These are phyloP conservation scores for Druceiella hillmani DNA, from an alignment of 2,888 invertebrate genomes.

Conservation along the genomic window DNA sequence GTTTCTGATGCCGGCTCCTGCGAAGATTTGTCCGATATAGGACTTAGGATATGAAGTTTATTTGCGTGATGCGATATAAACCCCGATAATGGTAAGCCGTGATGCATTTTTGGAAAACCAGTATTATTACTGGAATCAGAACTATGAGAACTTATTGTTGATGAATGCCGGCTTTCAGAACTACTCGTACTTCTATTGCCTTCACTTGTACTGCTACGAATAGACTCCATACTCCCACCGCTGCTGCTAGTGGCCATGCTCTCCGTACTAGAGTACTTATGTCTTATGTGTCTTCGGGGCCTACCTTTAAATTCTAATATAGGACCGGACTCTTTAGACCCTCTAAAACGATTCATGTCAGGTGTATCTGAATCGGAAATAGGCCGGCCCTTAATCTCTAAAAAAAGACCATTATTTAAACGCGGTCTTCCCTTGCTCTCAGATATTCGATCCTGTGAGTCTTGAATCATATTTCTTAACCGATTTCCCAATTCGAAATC, in stretches of 20 bases:
- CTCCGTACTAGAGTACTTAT: constrained; percentile 73
- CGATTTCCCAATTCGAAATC: constrained; percentile 50
- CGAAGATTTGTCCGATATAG: constrained; percentile 86
- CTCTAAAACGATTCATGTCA: constrained; percentile 49
- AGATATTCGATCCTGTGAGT: constrained; percentile 51
- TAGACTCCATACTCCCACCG: constrained; percentile 82
- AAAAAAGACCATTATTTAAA: constrained; percentile 62
- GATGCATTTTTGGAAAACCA: constrained; percentile 52
- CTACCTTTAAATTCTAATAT: constrained; percentile 60
- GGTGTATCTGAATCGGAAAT: constrained; percentile 53
- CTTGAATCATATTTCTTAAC: constrained; percentile 46
- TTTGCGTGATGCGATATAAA: constrained; percentile 65
- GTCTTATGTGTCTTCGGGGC: constrained; percentile 53
- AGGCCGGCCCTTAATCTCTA: constrained; percentile 69
- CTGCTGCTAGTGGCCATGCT: constrained; percentile 85
- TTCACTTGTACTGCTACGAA: constrained; percentile 82
- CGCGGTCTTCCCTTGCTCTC: constrained; percentile 68
- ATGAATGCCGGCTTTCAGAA: constrained; percentile 78
- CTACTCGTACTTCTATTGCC: constrained; percentile 82
- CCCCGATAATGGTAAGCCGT: constrained; percentile 57
- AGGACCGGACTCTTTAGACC: constrained; percentile 54
- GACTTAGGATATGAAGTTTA: constrained; percentile 81
- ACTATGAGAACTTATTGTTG: constrained; percentile 80
- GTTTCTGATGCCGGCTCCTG: constrained; percentile 82
- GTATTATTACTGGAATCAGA: constrained; percentile 70